Evolutionary conservation across 2,888 invertebrate species (phyloP), one percentile per base, ranked within the genome.

Genomic region (Scrobipalpa costella): DNA sequence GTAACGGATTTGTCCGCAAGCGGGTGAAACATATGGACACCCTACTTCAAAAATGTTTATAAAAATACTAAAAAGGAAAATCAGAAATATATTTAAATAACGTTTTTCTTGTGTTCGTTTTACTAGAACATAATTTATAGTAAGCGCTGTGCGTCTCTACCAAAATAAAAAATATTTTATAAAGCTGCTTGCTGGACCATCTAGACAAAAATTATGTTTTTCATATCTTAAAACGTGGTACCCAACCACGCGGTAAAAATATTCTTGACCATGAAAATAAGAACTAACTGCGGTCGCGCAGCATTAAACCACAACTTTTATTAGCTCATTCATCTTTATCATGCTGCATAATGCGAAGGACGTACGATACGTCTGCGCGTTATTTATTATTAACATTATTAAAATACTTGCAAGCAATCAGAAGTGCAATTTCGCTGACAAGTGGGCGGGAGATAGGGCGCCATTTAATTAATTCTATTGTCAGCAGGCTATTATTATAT

Each of bases 361-460:
- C 36, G 36, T 11, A 11, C 36, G 36, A 7, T 11, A 11, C 36
- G 36, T 1, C 8, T 11, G 2, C 8, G 8, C 7, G 7, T 17
- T 17, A 17, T 49, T 49, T 15, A 17, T 15, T 15, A 17, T 8
- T 8, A 49, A 17, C 17, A 49, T 49, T 49, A 17, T 49, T 49
- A 57, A 36, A 57, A 7, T 27, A 52, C 19, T 52, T 27, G 21
- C 9, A 11, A 1, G 21, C 52, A 27, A 13, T 52, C 52, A 19
- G 1, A 19, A 52, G 13, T 27, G 52, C 27, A 52, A 52, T 52
- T 27, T 52, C 17, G 27, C 19, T 52, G 52, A 52, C 52, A 52
- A 27, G 52, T 52, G 52, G 52, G 57, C 19, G 27, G 50, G 17
- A 9, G 52, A 52, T 52, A 52, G 36, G 11, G 52, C 52, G 52